A percentile compares a stretch with the other conserved stretches of the same genome.
Evolutionary conservation across 2,797 vertebrate species (phyloP).

Genomic region (Periparus ater): DNA sequence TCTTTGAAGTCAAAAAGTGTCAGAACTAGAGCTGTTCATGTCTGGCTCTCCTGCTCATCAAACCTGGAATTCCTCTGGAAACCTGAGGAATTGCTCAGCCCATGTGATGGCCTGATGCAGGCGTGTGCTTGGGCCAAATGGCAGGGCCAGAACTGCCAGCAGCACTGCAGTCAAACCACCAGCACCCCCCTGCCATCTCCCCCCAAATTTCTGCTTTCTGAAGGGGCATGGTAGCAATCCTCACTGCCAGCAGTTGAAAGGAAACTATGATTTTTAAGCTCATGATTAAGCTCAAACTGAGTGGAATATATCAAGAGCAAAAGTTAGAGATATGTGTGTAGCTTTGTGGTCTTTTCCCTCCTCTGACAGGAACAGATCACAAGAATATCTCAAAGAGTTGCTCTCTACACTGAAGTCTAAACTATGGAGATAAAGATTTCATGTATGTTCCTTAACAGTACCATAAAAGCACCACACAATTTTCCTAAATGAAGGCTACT

Average conservation of each 20-base stretch:
- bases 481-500: not conserved
- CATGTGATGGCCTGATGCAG: fast-evolving
- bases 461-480: not conserved
- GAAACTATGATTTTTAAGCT: not conserved
- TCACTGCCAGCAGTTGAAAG: not conserved
- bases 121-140: fast-evolving
- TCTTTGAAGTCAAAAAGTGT: not conserved
- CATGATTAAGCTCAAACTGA: not conserved
- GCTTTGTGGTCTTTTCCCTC: not conserved
- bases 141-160: not conserved
- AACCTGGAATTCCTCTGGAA: not conserved
- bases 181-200: not conserved
- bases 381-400: not conserved
- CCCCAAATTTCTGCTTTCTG: not conserved
- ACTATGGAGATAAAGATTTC: not conserved
- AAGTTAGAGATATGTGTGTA: not conserved
- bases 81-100: not conserved
- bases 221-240: not conserved
- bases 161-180: not conserved
- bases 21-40: not conserved
- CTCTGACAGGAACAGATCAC: not conserved
- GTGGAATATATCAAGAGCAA: not conserved
- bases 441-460: not conserved
- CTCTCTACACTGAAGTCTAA: not conserved
- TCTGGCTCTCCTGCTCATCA: not conserved